phyloP scores from a whole-genome alignment of 2,888 invertebrate genomes.

The Octodonta nipae region DNA sequence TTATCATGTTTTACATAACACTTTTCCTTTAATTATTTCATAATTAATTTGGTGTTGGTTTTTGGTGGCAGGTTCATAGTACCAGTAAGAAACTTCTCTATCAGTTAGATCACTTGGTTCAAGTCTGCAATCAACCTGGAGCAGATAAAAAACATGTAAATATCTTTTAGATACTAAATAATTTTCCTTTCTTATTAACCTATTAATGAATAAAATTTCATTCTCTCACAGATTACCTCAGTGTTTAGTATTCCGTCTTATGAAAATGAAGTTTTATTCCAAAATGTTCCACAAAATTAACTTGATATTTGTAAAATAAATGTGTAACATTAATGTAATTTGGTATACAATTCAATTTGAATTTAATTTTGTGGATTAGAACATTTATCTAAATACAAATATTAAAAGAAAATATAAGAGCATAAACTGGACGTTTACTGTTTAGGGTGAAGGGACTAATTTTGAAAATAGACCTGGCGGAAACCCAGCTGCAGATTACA shows the following conservation, averaged over 20 bases:
- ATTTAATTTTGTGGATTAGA: no score
- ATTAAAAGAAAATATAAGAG: no score
- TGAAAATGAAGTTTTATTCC: no score
- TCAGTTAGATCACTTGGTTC: constrained; percentile 88
- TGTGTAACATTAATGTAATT: no score
- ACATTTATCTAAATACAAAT: no score
- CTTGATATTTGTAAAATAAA: no score
- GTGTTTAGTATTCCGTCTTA: neutral
- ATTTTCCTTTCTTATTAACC: constrained; percentile 7
- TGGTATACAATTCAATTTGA: no score
- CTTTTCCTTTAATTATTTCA: no score
- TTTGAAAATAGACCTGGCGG: constrained; percentile 46
- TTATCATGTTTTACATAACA: no score
- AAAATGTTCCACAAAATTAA: no score
- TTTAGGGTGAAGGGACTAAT: constrained; percentile 39
- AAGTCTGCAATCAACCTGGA: constrained; percentile 88
- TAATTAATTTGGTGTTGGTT: constrained; percentile 28
- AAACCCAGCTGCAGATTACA: constrained; percentile 89
- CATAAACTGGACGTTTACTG: no score
- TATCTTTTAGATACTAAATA: constrained; percentile 25
- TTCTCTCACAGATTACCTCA: constrained; percentile 1
- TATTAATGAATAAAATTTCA: constrained; percentile 7
- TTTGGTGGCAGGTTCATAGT: constrained; percentile 65
- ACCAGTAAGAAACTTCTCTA: constrained; percentile 92
- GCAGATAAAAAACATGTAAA: constrained; percentile 65